Base-by-base conservation (phyloP, 2,797 vertebrate genomes). In the Psittacula echo region DNA sequence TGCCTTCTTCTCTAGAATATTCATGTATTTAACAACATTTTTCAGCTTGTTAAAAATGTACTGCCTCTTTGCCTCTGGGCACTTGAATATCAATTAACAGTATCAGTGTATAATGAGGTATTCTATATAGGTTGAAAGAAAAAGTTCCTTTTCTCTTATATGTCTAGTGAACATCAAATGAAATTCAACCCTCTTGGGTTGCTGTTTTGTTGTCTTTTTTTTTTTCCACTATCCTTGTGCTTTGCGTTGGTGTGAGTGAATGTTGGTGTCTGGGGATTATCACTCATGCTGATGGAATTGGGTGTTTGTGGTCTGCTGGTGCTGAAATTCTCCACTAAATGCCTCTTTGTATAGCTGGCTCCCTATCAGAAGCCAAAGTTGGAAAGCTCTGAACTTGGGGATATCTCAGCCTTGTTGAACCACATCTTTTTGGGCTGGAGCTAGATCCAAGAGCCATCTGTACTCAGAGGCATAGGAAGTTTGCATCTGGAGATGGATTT, bases 401-500 rank as follows among this genome's bases (percentile, higher is more conserved):
- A 5, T 68, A 10, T 56, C 50, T 87, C 7, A 7, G 14, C 68
- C 22, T 74, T 65, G 44, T 53, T 58, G 72, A 89, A 39, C 32
- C 19, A 7, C 21, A 14, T 62, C 13, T 45, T 70, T 64, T 24
- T 56, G 50, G 29, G 14, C 54, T 85, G 27, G 37, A 94, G 62
- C 41, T 70, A 14, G 23, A 85, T 83, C 50, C 32, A 73, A 47
- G 47, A 78, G 17, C 51, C 86, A 58, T 26, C 45, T 73, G 37
- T 51, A 71, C 67, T 51, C 44, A 65, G 67, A 83, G 45, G 34
- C 37, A 50, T 1, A 6, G 41, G 58, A 90, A 58, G 54, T 50
- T 79, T 94, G n/a, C 71, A 76, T 87, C 86, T 90, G 80, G 56
- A 90, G 88, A 32, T 77, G 61, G 34, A 83, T 94, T 94, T 95